Base-by-base conservation (phyloP, 2,888 invertebrate species). In the Graphium colonna region DNA sequence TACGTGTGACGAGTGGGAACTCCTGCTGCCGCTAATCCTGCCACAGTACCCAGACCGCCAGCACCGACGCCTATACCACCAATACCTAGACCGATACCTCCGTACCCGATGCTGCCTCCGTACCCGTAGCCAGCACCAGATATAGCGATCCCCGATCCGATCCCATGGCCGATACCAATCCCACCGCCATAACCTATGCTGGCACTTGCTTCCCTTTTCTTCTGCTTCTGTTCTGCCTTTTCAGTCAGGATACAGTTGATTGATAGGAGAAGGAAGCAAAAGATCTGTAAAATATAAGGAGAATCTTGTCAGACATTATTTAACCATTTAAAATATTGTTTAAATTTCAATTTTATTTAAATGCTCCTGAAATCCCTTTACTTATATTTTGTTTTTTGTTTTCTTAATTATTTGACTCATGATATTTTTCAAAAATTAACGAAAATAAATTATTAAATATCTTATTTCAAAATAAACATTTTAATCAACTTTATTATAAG, bases 1-100 rank as follows among this genome's bases (percentile, higher is more conserved):
- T 79, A 72, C 0, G 82, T 78, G 63, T 90, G 89, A 3, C 76
- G 77, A 0, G 75, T 71, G 1, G 86, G 88, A 15, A 83, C 64
- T 12, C 62, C 55, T 1, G 54, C 59, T 0, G 68, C 63, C 0
- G 52, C 38, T 0, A 52, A 47, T 28, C 55, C 26, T 40, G 42
- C 10, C 45, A 21, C 5, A 50, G 51, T 47, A 49, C 59, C 39
- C 50, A 45, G 17, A 51, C 50, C 41, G 12, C 56, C 52, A 9
- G 12, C 31, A 17, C 21, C 36, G 10, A 52, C 52, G 18, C 51
- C 5, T 1, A 40, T 52, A 3, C 46, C 28, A 26, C 39, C 18
- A 15, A 38, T 12, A n/a, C 43, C 33, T 9, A 36, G 12, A 36
- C 39, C 44, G n/a, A 15, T 16, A 9, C 12, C 21, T 4, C 47